phyloP scores from a whole-genome alignment of 2,888 invertebrate species.

The Cosmopolites sordidus region DNA sequence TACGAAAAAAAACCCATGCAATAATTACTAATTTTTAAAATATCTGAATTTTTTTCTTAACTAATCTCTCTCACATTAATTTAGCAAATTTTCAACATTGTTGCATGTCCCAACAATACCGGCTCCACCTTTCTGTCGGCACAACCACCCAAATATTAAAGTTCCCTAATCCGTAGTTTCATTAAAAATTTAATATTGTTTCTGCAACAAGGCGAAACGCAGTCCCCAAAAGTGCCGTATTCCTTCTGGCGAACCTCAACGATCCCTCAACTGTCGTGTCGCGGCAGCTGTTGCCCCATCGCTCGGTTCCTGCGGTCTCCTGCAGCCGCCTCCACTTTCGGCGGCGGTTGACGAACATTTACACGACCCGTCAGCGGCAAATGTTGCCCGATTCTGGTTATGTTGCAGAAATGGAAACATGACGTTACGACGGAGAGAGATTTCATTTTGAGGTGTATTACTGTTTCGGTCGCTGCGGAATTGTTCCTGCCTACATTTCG shows the following conservation, averaged over 20 bases:
- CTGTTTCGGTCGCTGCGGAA: neutral
- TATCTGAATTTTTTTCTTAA: no score
- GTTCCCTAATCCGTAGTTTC: slow-evolving; percentile 7
- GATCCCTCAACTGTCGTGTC: slow-evolving; percentile 37
- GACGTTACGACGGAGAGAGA: slow-evolving; percentile 12
- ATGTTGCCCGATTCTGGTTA: slow-evolving; percentile 28
- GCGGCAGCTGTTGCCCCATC: slow-evolving; percentile 35
- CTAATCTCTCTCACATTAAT: no score
- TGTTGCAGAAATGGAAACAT: slow-evolving; percentile 18
- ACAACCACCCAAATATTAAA: neutral
- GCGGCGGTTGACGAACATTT: slow-evolving; percentile 27
- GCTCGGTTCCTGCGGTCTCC: slow-evolving; percentile 28
- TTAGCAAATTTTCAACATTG: no score
- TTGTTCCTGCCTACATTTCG: no score
- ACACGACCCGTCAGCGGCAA: slow-evolving; percentile 34
- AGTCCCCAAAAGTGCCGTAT: slow-evolving; percentile 12
- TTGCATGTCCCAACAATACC: no score
- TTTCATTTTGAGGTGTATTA: slow-evolving; percentile 11
- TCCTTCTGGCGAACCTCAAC: slow-evolving; percentile 30
- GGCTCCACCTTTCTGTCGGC: no score
- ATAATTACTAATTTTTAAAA: no score
- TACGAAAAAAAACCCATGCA: no score
- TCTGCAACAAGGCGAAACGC: slow-evolving; percentile 13
- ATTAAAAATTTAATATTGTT: slow-evolving; percentile 27
- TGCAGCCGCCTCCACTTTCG: slow-evolving; percentile 15